phyloP scores from a whole-genome alignment of 2,797 vertebrate species.

The Eidolon dupreanum region DNA sequence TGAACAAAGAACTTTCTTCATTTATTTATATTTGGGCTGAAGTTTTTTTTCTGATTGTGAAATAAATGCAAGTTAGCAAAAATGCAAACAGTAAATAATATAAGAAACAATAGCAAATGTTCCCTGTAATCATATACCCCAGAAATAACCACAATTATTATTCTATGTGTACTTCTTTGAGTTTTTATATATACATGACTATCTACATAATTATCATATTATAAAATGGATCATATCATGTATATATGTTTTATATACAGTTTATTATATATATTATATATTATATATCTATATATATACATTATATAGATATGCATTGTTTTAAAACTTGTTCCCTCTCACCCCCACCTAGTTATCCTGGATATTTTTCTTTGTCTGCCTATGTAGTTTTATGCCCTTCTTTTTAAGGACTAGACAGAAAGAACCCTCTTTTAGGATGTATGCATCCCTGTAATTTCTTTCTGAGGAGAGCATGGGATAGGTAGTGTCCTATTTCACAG shows the following conservation, averaged over 20 bases:
- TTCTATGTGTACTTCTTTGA: neutral
- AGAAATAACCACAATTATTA: neutral
- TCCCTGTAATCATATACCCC: neutral
- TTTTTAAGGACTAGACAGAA: neutral
- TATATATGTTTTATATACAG: neutral
- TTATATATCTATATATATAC: neutral
- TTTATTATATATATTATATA: neutral
- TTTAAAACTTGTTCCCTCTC: neutral
- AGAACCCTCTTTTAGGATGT: neutral
- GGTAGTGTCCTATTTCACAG: neutral
- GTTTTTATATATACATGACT: neutral
- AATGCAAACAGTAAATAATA: neutral
- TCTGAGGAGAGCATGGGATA: neutral
- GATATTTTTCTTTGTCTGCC: neutral
- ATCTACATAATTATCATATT: neutral
- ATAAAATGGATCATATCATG: neutral
- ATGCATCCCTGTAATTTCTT: neutral
- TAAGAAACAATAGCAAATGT: neutral
- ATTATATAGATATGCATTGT: neutral
- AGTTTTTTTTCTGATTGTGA: neutral
- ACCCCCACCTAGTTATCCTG: neutral
- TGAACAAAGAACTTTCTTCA: neutral
- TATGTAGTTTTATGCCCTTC: neutral
- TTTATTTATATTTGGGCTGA: neutral
- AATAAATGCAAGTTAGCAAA: slow-evolving; percentile 25